Evolutionary conservation across 2,888 invertebrate genomes (phyloP).

Genomic region (Drosophila aldrichi): DNA sequence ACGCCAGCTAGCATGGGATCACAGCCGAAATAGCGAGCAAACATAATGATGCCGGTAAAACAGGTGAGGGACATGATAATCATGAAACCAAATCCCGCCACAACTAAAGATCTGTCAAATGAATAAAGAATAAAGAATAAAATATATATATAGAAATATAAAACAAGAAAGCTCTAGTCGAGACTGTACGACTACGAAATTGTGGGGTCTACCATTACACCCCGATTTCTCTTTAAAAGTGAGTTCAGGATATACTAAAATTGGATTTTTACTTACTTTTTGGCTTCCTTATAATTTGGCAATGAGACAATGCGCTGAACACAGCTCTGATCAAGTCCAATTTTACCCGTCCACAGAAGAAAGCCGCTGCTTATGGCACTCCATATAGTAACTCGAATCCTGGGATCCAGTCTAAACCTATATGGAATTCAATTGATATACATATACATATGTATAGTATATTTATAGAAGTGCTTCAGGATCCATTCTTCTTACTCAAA

Average conservation of each 20-base stretch:
- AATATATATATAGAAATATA: too few relatives aligned
- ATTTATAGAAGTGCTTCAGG: background rate
- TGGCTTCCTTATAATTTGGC: too few relatives aligned
- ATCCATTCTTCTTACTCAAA: conserved; percentile 80
- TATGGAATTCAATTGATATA: conserved; percentile 16
- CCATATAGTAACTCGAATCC: conserved; percentile 88
- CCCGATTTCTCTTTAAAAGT: too few relatives aligned
- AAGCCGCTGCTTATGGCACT: conserved; percentile 88
- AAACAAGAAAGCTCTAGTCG: too few relatives aligned
- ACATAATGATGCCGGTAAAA: conserved; percentile 87
- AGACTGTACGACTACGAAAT: too few relatives aligned
- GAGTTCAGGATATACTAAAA: too few relatives aligned
- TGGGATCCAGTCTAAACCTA: conserved; percentile 88
- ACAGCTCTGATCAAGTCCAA: conserved; percentile 90
- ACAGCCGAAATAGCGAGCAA: conserved; percentile 87
- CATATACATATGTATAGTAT: background rate
- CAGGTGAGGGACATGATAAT: conserved; percentile 87
- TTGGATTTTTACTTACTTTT: conserved; percentile 83
- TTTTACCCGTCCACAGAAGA: conserved; percentile 88
- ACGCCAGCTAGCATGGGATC: conserved; percentile 87
- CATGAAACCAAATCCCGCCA: conserved; percentile 87
- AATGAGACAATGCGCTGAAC: conserved; percentile 90
- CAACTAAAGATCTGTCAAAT: conserved; percentile 85
- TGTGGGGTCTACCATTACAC: too few relatives aligned
- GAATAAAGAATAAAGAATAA: too few relatives aligned